Base-by-base conservation (phyloP, 2,888 invertebrate species). In the Heterodera filipjevi region DNA sequence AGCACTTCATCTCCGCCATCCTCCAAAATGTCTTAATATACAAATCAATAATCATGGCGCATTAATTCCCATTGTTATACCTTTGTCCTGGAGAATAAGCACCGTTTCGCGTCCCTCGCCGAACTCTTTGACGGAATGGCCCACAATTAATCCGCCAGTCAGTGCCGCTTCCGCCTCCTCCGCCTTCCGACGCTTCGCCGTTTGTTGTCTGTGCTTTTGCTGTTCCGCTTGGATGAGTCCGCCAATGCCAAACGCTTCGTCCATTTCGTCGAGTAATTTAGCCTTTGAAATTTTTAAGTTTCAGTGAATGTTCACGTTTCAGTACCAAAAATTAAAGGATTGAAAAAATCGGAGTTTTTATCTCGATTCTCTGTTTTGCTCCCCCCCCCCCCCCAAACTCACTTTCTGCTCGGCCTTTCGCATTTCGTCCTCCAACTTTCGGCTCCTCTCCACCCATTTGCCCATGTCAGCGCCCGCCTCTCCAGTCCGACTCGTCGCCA, bases 41-140 rank as follows among this genome's bases (percentile, higher is more conserved):
- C n/a, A 53, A 16, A 16, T 35, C 8, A 66, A 16, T 32, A 79
- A 66, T n/a, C n/a, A n/a, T n/a, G n/a, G n/a, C n/a, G n/a, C n/a
- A n/a, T n/a, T n/a, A n/a, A n/a, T n/a, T n/a, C n/a, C n/a, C n/a
- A n/a, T n/a, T n/a, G n/a, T n/a, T n/a, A n/a, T n/a, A 91, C 93
- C 94, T 90, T 94, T 93, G 91, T 99, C 99, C 89, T 96, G 94
- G 76, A 99, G 91, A 0, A 98, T 99, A 83, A 99, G 92, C 85
- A 99, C 93, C 32, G 95, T 93, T 68, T 93, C 93, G 85, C 92
- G 85, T 82, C 88, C 89, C 44, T 83, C 86, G 39, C 84, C 27
- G 77, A 89, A 89, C 8, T 81, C 84, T 16, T 87, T 87, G 77
- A 86, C 82, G 66, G 85, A 93, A 90, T 99, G 99, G 85, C 95